Base-by-base conservation (phyloP, 2,888 invertebrate species). In the Lamellibrachia satsuma region DNA sequence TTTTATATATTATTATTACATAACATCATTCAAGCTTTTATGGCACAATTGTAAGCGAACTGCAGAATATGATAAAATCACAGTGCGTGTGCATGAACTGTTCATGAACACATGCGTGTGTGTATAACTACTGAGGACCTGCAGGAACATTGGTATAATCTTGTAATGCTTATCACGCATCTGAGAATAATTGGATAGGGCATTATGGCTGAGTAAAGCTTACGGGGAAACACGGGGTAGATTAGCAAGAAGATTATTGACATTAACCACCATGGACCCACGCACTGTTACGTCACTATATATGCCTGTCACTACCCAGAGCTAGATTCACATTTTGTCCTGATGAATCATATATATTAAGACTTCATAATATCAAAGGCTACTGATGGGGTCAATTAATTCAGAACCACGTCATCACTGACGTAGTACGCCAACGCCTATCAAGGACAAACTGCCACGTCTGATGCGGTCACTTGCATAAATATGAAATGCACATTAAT, bases 311-410 rank as follows among this genome's bases (percentile, higher is more conserved):
- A 15, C 15, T 6, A 4, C 75, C 22, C 22, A 22, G 3, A 75
- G 75, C 75, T 22, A n/a, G 75, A n/a, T n/a, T 15, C 75, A 22
- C 75, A 75, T 75, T 75, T 39, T 75, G 22, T 75, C 75, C 15
- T 75, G 75, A 75, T 22, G 75, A 11, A 75, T 75, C 75, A 75
- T 22, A n/a, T 75, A 75, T 15, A 22, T n/a, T 75, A 75, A 75
- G 75, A 22, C 75, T 75, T 75, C 22, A 75, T 75, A 75, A 75
- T 75, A n/a, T 75, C 75, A 75, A 75, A 75, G 75, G 75, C 75
- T 75, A 15, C 6, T 75, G n/a, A n/a, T n/a, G 22, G 39, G n/a
- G 75, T 75, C n/a, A 75, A 6, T 22, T 75, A 75, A 75, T 75
- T 75, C 75, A 22, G 22, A 75, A 75, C 22, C 15, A 75, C 75